Evolutionary conservation across 2,888 invertebrate species (phyloP).

Genomic region (Melinaea menophilus): DNA sequence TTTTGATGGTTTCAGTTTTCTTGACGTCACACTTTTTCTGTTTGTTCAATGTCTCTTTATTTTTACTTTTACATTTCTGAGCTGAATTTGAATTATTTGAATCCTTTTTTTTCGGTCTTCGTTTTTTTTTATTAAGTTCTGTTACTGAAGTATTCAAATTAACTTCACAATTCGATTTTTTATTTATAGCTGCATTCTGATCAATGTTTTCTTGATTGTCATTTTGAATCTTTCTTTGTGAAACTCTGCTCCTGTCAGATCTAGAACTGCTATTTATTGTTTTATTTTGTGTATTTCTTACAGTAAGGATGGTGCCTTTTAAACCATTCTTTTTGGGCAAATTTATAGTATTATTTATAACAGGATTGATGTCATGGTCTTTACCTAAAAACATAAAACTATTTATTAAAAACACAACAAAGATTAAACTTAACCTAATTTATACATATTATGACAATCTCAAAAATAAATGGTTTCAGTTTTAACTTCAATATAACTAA

Average conservation of each 20-base stretch:
- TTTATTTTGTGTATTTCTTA: conserved; percentile 16
- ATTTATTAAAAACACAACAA: not conserved
- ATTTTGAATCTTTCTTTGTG: conserved; percentile 5
- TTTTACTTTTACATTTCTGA: conserved; percentile 15
- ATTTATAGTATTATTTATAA: conserved; percentile 10
- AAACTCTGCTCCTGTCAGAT: conserved; percentile 12
- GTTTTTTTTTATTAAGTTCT: conserved; percentile 3
- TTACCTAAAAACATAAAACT: not conserved
- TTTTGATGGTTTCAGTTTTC: conserved; percentile 11
- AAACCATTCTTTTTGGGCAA: conserved; percentile 11
- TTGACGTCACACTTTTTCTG: not conserved
- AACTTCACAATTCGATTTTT: conserved; percentile 8
- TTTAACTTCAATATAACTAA: not conserved
- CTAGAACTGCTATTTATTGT: conserved; percentile 12
- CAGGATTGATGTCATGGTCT: conserved; percentile 2
- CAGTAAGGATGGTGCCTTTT: conserved; percentile 14
- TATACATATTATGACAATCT: no score
- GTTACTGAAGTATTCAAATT: conserved; percentile 5
- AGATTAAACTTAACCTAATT: not conserved
- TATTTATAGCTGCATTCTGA: conserved; percentile 9
- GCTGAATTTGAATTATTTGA: conserved; percentile 12
- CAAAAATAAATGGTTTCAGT: not conserved
- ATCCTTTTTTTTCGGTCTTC: conserved; percentile 8
- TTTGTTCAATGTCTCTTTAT: conserved; percentile 4
- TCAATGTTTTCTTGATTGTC: conserved; percentile 7